Evolutionary conservation across 1,140 invertebrate species (phyloP).

Genomic region (Micrasema minimum): DNA sequence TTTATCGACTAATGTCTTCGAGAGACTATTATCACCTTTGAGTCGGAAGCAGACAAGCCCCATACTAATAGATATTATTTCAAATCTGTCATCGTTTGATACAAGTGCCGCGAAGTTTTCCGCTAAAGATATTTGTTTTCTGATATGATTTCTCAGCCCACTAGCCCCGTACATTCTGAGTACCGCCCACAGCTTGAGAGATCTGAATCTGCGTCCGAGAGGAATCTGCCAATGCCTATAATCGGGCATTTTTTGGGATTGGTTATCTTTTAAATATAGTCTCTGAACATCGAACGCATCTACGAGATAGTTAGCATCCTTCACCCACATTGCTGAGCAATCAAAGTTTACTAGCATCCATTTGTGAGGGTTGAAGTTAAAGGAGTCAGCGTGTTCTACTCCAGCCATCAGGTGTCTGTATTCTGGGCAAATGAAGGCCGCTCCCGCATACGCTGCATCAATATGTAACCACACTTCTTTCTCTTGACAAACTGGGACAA

Average conservation of each 20-base stretch:
- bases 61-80: slow-evolving; percentile 78
- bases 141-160: slow-evolving; percentile 82
- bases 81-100: slow-evolving; percentile 78
- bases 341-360: slow-evolving; percentile 94
- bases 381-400: slow-evolving; percentile 83
- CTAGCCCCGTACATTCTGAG: slow-evolving; percentile 84
- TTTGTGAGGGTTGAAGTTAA: slow-evolving; percentile 93
- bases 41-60: slow-evolving; percentile 91
- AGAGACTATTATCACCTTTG: slow-evolving; percentile 82
- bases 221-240: slow-evolving; percentile 96
- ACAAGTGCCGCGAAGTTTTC: slow-evolving; percentile 81
- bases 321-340: slow-evolving; percentile 89
- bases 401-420: slow-evolving; percentile 84
- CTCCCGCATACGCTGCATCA: slow-evolving; percentile 90
- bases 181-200: slow-evolving; percentile 95
- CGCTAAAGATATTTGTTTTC: slow-evolving; percentile 80
- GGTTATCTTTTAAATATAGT: slow-evolving; percentile 85
- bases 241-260: slow-evolving; percentile 80
- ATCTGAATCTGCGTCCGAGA: slow-evolving; percentile 87
- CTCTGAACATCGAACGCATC: slow-evolving; percentile 93
- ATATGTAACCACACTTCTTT: slow-evolving; percentile 86
- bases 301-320: slow-evolving; percentile 80
- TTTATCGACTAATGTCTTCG: slow-evolving; percentile 78
- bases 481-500: slow-evolving; percentile 83
- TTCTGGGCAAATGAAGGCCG: slow-evolving; percentile 90